Evolutionary conservation across 1,140 invertebrate genomes (phyloP).

Genomic region (Drosophila bifasciata): DNA sequence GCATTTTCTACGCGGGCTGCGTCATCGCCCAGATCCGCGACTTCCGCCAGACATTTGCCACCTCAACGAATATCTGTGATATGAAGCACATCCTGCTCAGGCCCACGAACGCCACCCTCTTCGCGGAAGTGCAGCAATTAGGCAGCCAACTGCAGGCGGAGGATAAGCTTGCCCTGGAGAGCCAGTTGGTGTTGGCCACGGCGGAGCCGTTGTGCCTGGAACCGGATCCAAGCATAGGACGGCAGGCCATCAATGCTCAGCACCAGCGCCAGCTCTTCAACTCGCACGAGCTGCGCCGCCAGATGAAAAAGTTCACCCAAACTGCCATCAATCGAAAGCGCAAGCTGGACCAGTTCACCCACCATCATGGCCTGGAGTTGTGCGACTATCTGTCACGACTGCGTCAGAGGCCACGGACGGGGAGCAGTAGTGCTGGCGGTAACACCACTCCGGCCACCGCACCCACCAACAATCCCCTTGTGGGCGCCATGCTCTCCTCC

Average conservation of each 20-base stretch:
- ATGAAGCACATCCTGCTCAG: constrained; percentile 94
- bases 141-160: constrained; percentile 86
- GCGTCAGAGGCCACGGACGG: constrained; percentile 71
- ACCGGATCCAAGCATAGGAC: constrained; percentile 91
- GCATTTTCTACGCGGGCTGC: constrained; percentile 95
- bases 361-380: constrained; percentile 90
- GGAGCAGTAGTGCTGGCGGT: constrained; percentile 46
- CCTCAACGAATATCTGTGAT: constrained; percentile 88
- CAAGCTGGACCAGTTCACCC: constrained; percentile 93
- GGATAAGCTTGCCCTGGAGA: constrained; percentile 91
- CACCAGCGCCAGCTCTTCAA: constrained; percentile 90
- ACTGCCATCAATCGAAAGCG: constrained; percentile 93
- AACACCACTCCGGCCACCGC: constrained; percentile 83
- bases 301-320: constrained; percentile 90
- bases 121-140: constrained; percentile 79
- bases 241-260: constrained; percentile 90
- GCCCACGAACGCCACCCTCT: constrained; percentile 92
- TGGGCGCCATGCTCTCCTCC: constrained; percentile 81
- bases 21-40: constrained; percentile 96
- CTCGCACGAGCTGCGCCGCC: constrained; percentile 89
- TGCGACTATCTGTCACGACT: constrained; percentile 86
- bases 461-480: constrained; percentile 71
- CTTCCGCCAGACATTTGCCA: constrained; percentile 91
- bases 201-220: constrained; percentile 94
- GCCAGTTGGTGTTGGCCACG: constrained; percentile 92